These are phyloP conservation scores for Acanthornis magna DNA, from an alignment of 2,797 vertebrate species.

Conservation along the genomic window DNA sequence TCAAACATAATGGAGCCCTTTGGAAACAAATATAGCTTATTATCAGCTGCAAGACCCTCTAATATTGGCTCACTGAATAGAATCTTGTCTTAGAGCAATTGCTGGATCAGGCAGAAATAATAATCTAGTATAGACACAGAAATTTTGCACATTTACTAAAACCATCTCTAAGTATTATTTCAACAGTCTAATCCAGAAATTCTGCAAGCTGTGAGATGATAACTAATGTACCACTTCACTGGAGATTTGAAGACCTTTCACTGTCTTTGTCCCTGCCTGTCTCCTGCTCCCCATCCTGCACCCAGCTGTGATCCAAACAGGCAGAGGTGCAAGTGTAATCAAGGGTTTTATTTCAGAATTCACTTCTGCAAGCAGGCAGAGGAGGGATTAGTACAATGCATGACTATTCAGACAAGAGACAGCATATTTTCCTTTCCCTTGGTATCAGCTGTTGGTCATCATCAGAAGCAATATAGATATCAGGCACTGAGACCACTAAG, in stretches of 20 bases:
- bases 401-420: neutral
- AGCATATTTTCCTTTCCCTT: neutral
- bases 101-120: neutral
- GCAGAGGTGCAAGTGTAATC: neutral
- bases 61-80: neutral
- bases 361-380: neutral
- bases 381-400: neutral
- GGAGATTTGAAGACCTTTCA: neutral
- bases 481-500: neutral
- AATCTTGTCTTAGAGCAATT: neutral
- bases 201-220: neutral
- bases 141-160: neutral
- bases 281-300: neutral
- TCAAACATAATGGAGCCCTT: neutral
- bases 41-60: neutral
- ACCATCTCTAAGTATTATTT: neutral
- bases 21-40: neutral
- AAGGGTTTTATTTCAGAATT: neutral
- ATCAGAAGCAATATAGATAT: neutral
- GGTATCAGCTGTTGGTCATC: neutral
- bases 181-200: neutral
- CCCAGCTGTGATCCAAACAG: accelerated
- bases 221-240: neutral
- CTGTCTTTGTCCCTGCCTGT: neutral
- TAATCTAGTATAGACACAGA: neutral